These are phyloP conservation scores for Gymnogyps californianus DNA, from an alignment of 2,113 vertebrate species.

Conservation along the genomic window DNA sequence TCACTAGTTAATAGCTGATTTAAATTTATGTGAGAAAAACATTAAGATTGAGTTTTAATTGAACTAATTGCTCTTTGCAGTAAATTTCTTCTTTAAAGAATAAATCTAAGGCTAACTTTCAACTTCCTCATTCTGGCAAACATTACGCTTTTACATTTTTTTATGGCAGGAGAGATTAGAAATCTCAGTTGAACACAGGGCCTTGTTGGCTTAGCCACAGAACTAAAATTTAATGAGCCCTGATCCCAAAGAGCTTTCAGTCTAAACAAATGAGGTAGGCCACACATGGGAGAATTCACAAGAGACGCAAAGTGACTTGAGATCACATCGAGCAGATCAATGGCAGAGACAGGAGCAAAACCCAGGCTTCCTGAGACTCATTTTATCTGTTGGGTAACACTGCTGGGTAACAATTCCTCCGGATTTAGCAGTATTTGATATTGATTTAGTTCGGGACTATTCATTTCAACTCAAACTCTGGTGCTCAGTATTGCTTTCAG, in stretches of 20 bases:
- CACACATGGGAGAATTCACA: neutral
- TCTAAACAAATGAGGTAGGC: neutral
- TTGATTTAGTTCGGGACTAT: neutral
- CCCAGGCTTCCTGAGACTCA: neutral
- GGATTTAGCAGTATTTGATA: neutral
- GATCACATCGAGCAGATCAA: neutral
- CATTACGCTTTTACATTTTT: neutral
- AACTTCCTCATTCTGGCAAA: neutral
- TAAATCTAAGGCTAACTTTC: neutral
- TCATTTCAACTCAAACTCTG: neutral
- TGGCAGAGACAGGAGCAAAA: neutral
- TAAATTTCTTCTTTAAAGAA: neutral
- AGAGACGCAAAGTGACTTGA: neutral
- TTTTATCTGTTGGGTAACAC: neutral
- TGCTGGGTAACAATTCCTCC: neutral
- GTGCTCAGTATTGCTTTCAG: neutral
- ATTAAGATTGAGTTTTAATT: neutral
- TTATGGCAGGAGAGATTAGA: neutral
- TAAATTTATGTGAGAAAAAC: neutral
- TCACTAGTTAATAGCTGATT: neutral
- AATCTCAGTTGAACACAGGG: neutral
- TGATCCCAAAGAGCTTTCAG: neutral
- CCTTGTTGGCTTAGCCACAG: neutral
- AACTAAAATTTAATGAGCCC: neutral
- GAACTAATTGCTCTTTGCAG: neutral